Base-by-base conservation (phyloP, 2,797 vertebrate genomes). In the Alauda arvensis region DNA sequence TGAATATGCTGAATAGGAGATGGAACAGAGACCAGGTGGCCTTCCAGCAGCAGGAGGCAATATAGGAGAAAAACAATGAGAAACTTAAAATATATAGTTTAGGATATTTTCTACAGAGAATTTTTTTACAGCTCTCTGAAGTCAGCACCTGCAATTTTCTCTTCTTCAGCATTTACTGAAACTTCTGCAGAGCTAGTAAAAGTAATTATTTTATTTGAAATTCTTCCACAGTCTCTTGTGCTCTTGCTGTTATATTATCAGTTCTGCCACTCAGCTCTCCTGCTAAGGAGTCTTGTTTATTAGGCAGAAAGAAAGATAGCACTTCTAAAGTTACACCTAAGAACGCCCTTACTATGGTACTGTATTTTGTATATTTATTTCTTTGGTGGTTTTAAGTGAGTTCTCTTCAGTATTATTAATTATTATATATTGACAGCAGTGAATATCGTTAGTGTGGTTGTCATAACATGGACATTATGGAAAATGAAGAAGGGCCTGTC, bases 111-210 rank as follows among this genome's bases (percentile, higher is more conserved):
- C 67, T 80, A 60, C 45, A 72, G 68, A 87, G 86, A 40, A 29
- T 83, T 40, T 92, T 90, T 92, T 83, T 81, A 77, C 25, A 93
- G 24, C 56, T 78, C 77, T 88, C 79, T 88, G 60, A 91, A 90
- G 90, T 90, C 87, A 92, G 86, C 91, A 95, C 77, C 79, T 95
- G 93, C 60, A 74, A 52, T 90, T 94, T 95, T 91, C 43, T 81
- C 49, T 23, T 88, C 53, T 91, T 95, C 91, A 94, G 84, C 92
- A 90, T 76, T 93, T 90, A 87, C 37, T 77, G 63, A 87, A 93
- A 83, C 57, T 83, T 91, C 62, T 88, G 74, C 84, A 85, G 45
- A 83, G 48, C 18, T 77, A 76, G 63, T 85, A 76, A 88, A 88
- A 7, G 18, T 70, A 94, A 77, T 87, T 80, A 92, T 80, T 94